Evolutionary conservation across 2,888 invertebrate genomes (phyloP), one percentile per base, ranked within the genome.

Genomic region (Macrophya alboannulata): DNA sequence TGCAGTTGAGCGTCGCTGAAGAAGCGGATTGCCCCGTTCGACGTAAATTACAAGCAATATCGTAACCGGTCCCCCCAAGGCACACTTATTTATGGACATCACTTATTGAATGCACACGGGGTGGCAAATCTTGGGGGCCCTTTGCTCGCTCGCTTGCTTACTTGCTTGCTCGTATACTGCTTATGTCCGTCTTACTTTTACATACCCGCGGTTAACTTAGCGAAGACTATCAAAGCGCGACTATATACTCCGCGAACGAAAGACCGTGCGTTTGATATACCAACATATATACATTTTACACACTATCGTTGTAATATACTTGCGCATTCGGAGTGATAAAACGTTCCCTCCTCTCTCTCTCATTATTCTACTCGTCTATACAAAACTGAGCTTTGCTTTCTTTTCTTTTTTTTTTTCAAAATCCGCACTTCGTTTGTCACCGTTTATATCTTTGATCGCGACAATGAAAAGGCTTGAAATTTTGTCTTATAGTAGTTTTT

Each of bases 11-110:
- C 51, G 51, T 77, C 77, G 51, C 51, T 51, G 77, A 48, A 55
- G 77, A 48, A 55, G 51, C 77, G 55, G 48, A 37, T 77, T 77
- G 74, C 89, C 87, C 89, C 87, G 86, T 76, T 88, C 87, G 88
- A 91, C 89, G 89, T 90, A 89, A 90, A 90, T 90, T 90, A 90
- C 88, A 88, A 89, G 88, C 90, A 87, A 90, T 88, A 89, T 90
- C 87, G 89, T 89, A 89, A 90, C 89, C 90, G 90, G 89, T 90
- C 90, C 88, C 86, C 31, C 31, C 31, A 31, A 86, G 84, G 87
- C 87, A 87, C 86, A 85, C 87, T 88, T 90, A 89, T 90, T 91
- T 90, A 90, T 90, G 90, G 89, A 88, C 89, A 87, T 88, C 88
- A 88, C 88, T 90, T 89, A 89, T 90, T 89, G 90, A 90, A 88